Evolutionary conservation across 1,140 invertebrate species (phyloP).

Genomic region (Apocrypta bakeri): DNA sequence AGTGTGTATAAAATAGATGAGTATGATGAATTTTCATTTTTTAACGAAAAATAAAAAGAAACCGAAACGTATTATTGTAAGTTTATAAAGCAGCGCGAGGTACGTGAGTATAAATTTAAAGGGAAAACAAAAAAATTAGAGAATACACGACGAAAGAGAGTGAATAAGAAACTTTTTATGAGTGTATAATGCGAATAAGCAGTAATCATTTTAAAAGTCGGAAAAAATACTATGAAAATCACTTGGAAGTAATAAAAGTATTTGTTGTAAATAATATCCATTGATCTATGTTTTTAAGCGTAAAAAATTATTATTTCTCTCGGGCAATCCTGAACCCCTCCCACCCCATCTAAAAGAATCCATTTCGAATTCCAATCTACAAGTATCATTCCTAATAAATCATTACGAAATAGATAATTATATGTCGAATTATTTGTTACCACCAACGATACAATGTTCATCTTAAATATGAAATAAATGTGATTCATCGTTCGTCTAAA

Average conservation of each 20-base stretch:
- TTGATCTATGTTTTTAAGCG: slow-evolving; percentile 26
- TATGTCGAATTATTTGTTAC: slow-evolving; percentile 49
- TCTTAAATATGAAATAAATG: slow-evolving; percentile 50
- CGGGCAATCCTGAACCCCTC: not conserved
- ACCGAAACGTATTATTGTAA: slow-evolving; percentile 45
- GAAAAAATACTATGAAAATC: slow-evolving; percentile 31
- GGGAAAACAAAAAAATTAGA: not conserved
- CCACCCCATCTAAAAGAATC: not conserved
- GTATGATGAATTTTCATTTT: slow-evolving; percentile 37
- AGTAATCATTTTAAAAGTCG: slow-evolving; percentile 49
- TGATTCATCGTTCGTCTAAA: slow-evolving; percentile 49
- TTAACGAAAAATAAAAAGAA: too few relatives aligned
- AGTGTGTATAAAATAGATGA: slow-evolving; percentile 25
- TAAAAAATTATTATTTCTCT: slow-evolving; percentile 9
- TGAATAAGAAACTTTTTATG: slow-evolving; percentile 44
- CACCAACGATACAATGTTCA: slow-evolving; percentile 39
- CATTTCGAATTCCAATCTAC: too few relatives aligned
- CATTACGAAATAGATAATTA: slow-evolving; percentile 36
- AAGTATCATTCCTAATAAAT: slow-evolving; percentile 8
- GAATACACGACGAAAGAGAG: too few relatives aligned
- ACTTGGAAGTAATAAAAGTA: slow-evolving; percentile 48
- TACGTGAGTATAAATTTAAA: not conserved
- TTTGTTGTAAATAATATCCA: slow-evolving; percentile 52
- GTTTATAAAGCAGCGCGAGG: slow-evolving; percentile 23
- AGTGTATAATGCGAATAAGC: slow-evolving; percentile 46